Conservation (phyloP, 2,113 vertebrate genomes). For the Rhabdornis inornatus region DNA sequence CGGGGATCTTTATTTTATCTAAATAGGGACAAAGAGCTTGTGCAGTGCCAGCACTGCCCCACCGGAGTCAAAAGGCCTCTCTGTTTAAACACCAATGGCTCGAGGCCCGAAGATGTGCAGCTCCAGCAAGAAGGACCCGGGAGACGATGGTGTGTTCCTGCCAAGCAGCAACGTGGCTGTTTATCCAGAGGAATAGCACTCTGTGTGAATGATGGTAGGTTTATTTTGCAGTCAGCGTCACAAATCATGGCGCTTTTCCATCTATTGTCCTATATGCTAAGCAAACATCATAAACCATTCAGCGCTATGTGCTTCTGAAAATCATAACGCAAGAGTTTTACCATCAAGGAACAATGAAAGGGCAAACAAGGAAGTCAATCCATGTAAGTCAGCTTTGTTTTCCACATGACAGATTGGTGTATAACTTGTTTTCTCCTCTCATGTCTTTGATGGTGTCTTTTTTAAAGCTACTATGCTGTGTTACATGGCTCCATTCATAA, state of each 20-base stretch:
- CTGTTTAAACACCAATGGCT: background rate
- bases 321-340: background rate
- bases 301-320: conserved; percentile 48
- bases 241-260: conserved; percentile 44
- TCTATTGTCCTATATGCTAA: conserved; percentile 61
- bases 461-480: background rate
- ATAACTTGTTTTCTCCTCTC: background rate
- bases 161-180: conserved; percentile 6
- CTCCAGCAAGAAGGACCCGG: background rate
- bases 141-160: background rate
- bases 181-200: conserved; percentile 10
- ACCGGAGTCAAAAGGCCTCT: conserved; percentile 8
- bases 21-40: conserved; percentile 35
- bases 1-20: conserved; percentile 40
- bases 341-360: conserved; percentile 42
- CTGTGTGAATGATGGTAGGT: conserved; percentile 2
- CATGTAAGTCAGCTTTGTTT: conserved; percentile 21
- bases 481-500: conserved; percentile 49
- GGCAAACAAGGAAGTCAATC: conserved; percentile 21
- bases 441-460: background rate
- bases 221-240: conserved; percentile 54
- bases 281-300: conserved; percentile 41
- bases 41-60: conserved; percentile 16
- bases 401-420: background rate
- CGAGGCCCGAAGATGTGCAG: background rate